A percentile compares a stretch with the other conserved stretches of the same genome.
phyloP scores from a whole-genome alignment of 2,113 vertebrate species.

The Caranx ignobilis region DNA sequence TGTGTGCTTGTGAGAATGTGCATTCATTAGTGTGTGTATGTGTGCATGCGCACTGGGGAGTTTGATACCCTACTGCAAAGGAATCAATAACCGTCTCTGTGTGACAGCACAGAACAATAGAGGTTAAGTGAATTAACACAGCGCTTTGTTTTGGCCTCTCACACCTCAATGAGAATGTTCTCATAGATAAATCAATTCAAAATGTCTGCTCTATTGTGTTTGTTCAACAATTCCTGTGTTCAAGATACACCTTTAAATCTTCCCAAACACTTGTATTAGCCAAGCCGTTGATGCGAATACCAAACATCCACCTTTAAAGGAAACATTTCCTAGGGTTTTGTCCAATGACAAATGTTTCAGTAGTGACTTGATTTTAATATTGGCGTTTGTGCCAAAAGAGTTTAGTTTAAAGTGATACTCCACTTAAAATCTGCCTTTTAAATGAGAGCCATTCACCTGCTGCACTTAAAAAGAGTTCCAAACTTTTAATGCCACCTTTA shows the following conservation, averaged over 20 bases:
- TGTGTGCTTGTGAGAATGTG: neutral
- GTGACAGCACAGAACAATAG: slow-evolving; percentile 60
- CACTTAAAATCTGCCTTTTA: neutral
- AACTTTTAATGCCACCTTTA: neutral
- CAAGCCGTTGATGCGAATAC: neutral
- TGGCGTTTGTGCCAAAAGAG: neutral
- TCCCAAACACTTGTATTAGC: neutral
- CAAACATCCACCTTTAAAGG: neutral
- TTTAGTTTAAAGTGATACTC: neutral
- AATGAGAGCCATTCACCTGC: neutral
- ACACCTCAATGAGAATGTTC: slow-evolving; percentile 38
- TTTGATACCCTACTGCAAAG: slow-evolving; percentile 49
- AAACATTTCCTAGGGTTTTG: neutral
- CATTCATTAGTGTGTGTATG: neutral
- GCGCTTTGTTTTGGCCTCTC: slow-evolving; percentile 56
- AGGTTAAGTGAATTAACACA: slow-evolving; percentile 74
- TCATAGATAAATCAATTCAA: slow-evolving; percentile 54
- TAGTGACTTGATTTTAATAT: neutral
- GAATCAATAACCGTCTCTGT: slow-evolving; percentile 69
- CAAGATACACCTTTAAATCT: slow-evolving; percentile 12
- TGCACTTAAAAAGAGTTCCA: neutral
- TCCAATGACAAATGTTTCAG: neutral
- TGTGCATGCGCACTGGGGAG: slow-evolving; percentile 8
- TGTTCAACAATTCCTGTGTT: slow-evolving; percentile 27
- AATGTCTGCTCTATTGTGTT: slow-evolving; percentile 38